Conservation (phyloP, 2,797 vertebrate genomes). For the Gallinago nigripennis region DNA sequence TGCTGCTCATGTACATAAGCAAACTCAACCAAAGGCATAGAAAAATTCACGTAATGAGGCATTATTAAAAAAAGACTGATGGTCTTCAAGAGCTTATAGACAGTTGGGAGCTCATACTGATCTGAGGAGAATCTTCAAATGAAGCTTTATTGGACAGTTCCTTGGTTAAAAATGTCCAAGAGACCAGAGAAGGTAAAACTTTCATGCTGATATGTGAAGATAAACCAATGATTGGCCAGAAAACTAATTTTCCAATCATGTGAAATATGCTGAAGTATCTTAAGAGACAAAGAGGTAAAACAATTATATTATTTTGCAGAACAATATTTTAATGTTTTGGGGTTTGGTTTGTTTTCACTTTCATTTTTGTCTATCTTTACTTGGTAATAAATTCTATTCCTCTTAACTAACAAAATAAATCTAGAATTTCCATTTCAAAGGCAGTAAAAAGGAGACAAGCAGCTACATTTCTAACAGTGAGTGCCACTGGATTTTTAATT, state of each 20-base stretch:
- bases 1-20: accelerated
- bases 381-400: background rate
- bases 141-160: background rate
- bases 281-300: background rate
- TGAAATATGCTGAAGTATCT: background rate
- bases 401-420: background rate
- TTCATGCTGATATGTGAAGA: background rate
- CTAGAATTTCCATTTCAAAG: background rate
- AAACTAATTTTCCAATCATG: background rate
- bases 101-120: background rate
- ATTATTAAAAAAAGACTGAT: background rate
- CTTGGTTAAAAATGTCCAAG: background rate
- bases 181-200: background rate
- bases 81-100: background rate
- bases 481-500: background rate
- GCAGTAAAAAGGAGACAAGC: background rate
- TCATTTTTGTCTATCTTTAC: background rate
- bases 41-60: background rate
- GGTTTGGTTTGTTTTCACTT: background rate
- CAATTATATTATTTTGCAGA: background rate
- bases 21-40: background rate
- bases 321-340: background rate
- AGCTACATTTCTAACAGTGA: background rate
- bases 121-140: background rate
- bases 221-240: background rate